A percentile compares a stretch with the other conserved stretches of the same genome.
Evolutionary conservation across 2,888 invertebrate species (phyloP).

Genomic region (Agonum fuliginosum): DNA sequence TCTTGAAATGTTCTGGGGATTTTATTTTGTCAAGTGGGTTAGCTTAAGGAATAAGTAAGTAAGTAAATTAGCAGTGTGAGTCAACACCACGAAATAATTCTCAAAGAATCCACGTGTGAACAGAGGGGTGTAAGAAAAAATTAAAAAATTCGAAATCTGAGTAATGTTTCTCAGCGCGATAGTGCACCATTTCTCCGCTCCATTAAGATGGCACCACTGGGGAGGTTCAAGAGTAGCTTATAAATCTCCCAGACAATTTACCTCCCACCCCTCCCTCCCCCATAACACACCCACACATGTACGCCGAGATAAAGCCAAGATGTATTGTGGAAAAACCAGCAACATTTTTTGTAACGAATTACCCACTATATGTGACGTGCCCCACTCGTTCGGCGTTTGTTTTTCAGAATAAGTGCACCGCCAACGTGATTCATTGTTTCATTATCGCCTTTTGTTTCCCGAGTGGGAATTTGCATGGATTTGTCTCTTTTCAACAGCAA

Average conservation of each 20-base stretch:
- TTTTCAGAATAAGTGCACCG: conserved; percentile 4
- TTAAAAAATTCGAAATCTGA: too few relatives aligned
- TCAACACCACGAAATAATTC: too few relatives aligned
- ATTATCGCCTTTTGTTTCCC: conserved; percentile 19
- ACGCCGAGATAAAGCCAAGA: neutral
- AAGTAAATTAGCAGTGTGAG: too few relatives aligned
- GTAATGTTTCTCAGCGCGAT: too few relatives aligned
- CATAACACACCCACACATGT: neutral
- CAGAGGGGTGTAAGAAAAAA: too few relatives aligned
- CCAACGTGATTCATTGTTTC: conserved; percentile 30
- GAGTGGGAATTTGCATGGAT: neutral
- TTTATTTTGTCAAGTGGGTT: too few relatives aligned
- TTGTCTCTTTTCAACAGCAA: neutral
- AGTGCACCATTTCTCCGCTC: too few relatives aligned
- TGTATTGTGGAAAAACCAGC: neutral
- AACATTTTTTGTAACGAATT: neutral
- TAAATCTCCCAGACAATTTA: neutral
- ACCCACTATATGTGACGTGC: neutral
- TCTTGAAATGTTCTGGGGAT: too few relatives aligned
- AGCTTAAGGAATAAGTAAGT: too few relatives aligned
- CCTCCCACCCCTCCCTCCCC: neutral
- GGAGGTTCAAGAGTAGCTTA: too few relatives aligned
- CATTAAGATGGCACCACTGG: too few relatives aligned
- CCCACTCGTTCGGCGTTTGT: neutral
- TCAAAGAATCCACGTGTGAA: too few relatives aligned